These are phyloP conservation scores for Lordiphosa stackelbergi DNA, from an alignment of 1,140 invertebrate genomes.

Conservation along the genomic window DNA sequence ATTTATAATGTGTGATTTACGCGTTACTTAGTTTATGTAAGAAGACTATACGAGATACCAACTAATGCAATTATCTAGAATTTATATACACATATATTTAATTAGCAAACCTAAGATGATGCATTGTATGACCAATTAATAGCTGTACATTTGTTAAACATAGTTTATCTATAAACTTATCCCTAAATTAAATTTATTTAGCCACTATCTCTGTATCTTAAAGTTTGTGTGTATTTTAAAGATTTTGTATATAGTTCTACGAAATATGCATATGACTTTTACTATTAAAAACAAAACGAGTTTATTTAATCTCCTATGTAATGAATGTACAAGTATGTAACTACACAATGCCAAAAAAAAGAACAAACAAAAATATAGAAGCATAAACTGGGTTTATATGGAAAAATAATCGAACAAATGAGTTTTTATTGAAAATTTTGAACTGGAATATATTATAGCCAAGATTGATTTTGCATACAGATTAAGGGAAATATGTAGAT, in stretches of 20 bases:
- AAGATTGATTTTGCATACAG: too few species aligned
- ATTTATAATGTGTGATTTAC: slow-evolving; percentile 64
- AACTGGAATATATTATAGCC: too few species aligned
- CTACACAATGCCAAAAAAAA: slow-evolving; percentile 15
- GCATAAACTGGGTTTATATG: slow-evolving; percentile 46
- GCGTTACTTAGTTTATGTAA: slow-evolving; percentile 53
- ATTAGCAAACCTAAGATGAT: slow-evolving; percentile 11
- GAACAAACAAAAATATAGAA: slow-evolving; percentile 40
- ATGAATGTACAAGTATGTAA: slow-evolving; percentile 37
- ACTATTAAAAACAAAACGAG: slow-evolving; percentile 10
- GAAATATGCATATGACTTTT: slow-evolving; percentile 31
- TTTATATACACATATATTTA: slow-evolving; percentile 21
- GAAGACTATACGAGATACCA: slow-evolving; percentile 40
- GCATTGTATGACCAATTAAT: slow-evolving; percentile 56
- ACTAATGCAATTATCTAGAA: slow-evolving; percentile 66
- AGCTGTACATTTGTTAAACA: slow-evolving; percentile 37
- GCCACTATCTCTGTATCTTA: slow-evolving; percentile 15
- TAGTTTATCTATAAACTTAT: slow-evolving; percentile 1
- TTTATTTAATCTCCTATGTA: slow-evolving; percentile 3
- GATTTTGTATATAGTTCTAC: slow-evolving; percentile 48
- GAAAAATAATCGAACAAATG: slow-evolving; percentile 5
- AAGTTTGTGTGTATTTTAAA: slow-evolving; percentile 23
- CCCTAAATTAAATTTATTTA: slow-evolving; percentile 1
- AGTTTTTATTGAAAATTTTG: background rate
- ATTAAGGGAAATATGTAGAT: too few species aligned